Conservation (phyloP, 1,140 invertebrate genomes). For the Batillaria attramentaria region DNA sequence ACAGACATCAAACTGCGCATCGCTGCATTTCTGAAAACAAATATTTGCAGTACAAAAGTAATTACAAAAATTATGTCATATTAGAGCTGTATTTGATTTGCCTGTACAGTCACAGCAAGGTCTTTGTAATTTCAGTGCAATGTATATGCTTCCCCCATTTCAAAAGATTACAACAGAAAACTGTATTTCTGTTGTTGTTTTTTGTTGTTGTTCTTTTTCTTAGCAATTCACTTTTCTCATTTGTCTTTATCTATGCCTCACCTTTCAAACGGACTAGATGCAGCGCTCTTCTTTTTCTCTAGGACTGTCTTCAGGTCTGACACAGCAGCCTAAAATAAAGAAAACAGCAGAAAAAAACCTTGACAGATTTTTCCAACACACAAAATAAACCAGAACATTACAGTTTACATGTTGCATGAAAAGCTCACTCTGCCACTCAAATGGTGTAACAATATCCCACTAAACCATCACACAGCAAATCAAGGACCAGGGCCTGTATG, state of each 20-base stretch:
- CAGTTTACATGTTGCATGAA: too few relatives aligned
- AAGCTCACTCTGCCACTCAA: too few relatives aligned
- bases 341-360: too few relatives aligned
- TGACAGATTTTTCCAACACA: too few relatives aligned
- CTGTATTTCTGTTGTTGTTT: neutral
- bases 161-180: too few relatives aligned
- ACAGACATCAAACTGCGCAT: slow-evolving; percentile 20
- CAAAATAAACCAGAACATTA: neutral
- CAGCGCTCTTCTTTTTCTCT: slow-evolving; percentile 31
- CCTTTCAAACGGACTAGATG: slow-evolving; percentile 24
- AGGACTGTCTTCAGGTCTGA: slow-evolving; percentile 38
- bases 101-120: too few relatives aligned
- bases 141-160: too few relatives aligned
- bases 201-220: neutral
- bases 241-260: slow-evolving; percentile 11
- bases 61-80: neutral
- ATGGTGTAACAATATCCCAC: too few relatives aligned
- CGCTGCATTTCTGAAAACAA: slow-evolving; percentile 15
- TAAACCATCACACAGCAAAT: neutral
- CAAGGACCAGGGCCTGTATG: too few relatives aligned
- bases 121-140: too few relatives aligned
- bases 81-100: too few relatives aligned
- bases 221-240: slow-evolving; percentile 14
- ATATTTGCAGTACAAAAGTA: too few relatives aligned
- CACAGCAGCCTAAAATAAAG: slow-evolving; percentile 14